These are phyloP conservation scores for Neoascia interrupta DNA, from an alignment of 2,888 invertebrate genomes.

Conservation along the genomic window DNA sequence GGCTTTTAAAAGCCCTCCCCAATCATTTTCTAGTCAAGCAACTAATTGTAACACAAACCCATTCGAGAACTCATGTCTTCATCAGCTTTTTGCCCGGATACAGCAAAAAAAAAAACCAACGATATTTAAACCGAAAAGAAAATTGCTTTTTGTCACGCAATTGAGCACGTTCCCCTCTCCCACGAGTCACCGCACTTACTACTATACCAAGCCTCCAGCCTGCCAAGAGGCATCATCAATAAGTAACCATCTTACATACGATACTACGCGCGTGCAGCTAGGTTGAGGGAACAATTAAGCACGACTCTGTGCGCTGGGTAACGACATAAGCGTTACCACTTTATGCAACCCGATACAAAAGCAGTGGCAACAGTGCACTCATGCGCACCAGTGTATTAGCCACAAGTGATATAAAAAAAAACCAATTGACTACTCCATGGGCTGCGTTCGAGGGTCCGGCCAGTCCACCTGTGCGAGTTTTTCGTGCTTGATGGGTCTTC, in stretches of 20 bases:
- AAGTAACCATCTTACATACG: slow-evolving; percentile 28
- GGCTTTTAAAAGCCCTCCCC: too few relatives aligned
- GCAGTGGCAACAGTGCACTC: slow-evolving; percentile 36
- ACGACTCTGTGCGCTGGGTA: slow-evolving; percentile 14
- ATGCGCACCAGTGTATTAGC: slow-evolving; percentile 39
- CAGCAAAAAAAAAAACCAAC: neutral
- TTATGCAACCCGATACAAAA: slow-evolving; percentile 47
- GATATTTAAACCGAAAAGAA: slow-evolving; percentile 23
- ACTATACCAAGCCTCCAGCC: too few relatives aligned
- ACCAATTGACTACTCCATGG: slow-evolving; percentile 33
- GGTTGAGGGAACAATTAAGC: slow-evolving; percentile 48
- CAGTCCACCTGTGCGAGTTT: slow-evolving; percentile 32
- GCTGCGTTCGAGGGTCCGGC: neutral
- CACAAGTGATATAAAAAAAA: slow-evolving; percentile 46
- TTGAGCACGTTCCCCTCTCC: slow-evolving; percentile 57
- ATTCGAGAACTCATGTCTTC: too few relatives aligned
- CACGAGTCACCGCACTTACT: too few relatives aligned
- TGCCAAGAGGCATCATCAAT: slow-evolving; percentile 20
- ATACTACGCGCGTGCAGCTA: slow-evolving; percentile 35
- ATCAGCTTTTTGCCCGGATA: too few relatives aligned
- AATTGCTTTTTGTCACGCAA: slow-evolving; percentile 63
- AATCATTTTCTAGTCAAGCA: too few relatives aligned
- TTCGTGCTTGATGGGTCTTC: slow-evolving; percentile 11
- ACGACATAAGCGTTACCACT: slow-evolving; percentile 32
- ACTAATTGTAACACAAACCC: too few relatives aligned